A percentile compares a stretch with the other conserved stretches of the same genome.
Evolutionary conservation across 2,797 vertebrate genomes (phyloP).

Genomic region (Dromococcyx pavoninus): DNA sequence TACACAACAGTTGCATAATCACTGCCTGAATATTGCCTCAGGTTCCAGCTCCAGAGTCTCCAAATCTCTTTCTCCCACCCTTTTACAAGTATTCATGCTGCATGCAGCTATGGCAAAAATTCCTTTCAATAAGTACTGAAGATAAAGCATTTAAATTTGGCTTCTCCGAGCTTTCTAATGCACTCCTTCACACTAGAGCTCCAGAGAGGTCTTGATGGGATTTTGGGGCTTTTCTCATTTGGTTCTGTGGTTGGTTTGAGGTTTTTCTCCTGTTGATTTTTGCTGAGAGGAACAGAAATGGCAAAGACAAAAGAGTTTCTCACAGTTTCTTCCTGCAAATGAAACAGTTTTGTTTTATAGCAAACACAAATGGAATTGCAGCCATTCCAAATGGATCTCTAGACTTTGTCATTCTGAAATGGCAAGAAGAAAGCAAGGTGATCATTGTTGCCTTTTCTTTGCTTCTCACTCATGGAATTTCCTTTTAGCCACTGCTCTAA

Average conservation of each 20-base stretch:
- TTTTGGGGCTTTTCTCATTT: background rate
- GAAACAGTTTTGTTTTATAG: constrained; percentile 25
- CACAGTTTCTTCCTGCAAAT: background rate
- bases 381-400: constrained; percentile 3
- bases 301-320: background rate
- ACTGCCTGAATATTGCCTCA: background rate
- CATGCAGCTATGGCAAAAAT: background rate
- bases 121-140: background rate
- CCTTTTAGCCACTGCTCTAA: background rate
- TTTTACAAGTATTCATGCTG: background rate
- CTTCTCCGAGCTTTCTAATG: background rate
- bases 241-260: background rate
- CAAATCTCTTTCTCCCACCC: constrained; percentile 12
- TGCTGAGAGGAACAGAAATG: background rate
- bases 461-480: background rate
- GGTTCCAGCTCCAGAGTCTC: constrained; percentile 28
- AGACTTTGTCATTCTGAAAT: background rate
- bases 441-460: background rate
- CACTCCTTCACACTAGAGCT: background rate
- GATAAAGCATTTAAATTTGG: background rate
- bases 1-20: constrained; percentile 47
- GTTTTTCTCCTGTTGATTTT: background rate
- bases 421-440: background rate
- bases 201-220: background rate
- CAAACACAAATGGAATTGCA: constrained; percentile 35